A percentile compares a stretch with the other conserved stretches of the same genome.
Evolutionary conservation across 1,140 invertebrate genomes (phyloP).

Genomic region (Pseudomyrmex dendroicus): DNA sequence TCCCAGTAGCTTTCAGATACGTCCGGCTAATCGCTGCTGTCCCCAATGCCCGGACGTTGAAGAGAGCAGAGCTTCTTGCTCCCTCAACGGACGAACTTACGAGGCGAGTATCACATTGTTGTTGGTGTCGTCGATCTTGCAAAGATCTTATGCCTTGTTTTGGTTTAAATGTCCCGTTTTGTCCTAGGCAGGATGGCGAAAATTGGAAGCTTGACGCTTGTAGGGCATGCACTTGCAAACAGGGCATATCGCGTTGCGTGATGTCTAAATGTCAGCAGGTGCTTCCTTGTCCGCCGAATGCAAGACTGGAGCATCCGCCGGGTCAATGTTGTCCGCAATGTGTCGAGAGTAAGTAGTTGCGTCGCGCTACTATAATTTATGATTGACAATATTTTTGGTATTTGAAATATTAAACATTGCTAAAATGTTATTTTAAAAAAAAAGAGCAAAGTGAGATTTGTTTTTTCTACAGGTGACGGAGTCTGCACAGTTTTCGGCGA

Average conservation of each 20-base stretch:
- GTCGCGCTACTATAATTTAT: not conserved
- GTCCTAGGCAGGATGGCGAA: slow-evolving; percentile 91
- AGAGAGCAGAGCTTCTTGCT: slow-evolving; percentile 88
- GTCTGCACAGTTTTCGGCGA: slow-evolving; percentile 97
- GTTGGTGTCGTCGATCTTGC: not conserved
- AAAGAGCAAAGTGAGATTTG: not conserved
- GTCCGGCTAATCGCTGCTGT: slow-evolving; percentile 90
- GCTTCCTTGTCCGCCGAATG: slow-evolving; percentile 90
- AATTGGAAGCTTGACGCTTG: slow-evolving; percentile 94
- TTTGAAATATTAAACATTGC: not conserved
- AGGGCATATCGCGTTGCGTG: slow-evolving; percentile 92
- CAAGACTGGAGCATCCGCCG: slow-evolving; percentile 88
- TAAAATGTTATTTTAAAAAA: no score
- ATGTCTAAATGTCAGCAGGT: slow-evolving; percentile 90
- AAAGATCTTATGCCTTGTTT: not conserved
- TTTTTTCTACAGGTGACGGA: slow-evolving; percentile 88
- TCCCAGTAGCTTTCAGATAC: slow-evolving; percentile 88
- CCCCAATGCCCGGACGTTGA: slow-evolving; percentile 88
- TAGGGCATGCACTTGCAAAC: slow-evolving; percentile 92
- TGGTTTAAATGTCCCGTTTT: slow-evolving; percentile 81
- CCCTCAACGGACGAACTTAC: slow-evolving; percentile 87
- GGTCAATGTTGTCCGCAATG: slow-evolving; percentile 95
- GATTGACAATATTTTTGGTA: not conserved
- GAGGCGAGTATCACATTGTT: slow-evolving; percentile 85
- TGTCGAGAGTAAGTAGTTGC: slow-evolving; percentile 88